Percentiles rank a stretch among this genome's conserved stretches.
Conservation (phyloP, 2,113 vertebrate species). For the Crotalus tigris region DNA sequence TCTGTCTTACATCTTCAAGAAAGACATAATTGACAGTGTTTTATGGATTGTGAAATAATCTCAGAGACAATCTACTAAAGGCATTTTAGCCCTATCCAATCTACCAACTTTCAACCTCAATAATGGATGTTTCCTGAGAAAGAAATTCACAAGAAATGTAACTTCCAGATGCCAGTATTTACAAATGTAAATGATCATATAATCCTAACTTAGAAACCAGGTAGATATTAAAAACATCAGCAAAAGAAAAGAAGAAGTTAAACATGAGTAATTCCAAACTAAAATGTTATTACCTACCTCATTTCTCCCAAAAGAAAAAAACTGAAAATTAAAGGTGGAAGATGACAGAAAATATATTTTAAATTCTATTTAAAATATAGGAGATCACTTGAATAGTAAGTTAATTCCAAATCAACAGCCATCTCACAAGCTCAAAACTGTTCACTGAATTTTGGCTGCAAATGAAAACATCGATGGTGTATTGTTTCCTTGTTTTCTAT, state of each 20-base stretch:
- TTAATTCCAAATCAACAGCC: neutral
- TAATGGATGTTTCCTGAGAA: neutral
- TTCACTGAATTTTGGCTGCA: neutral
- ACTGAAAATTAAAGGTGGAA: neutral
- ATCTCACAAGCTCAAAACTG: neutral
- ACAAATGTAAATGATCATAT: neutral
- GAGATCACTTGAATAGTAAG: neutral
- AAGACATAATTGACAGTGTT: conserved; percentile 35
- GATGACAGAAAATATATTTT: neutral
- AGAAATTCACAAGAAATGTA: neutral
- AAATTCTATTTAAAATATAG: neutral
- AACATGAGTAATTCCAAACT: neutral
- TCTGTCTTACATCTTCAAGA: no score
- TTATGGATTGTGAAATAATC: conserved; percentile 17
- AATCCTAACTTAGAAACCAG: neutral
- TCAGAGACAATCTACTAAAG: neutral
- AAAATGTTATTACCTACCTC: neutral
- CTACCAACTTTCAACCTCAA: neutral
- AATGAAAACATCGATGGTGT: neutral
- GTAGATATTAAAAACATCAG: neutral
- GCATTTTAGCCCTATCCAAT: neutral
- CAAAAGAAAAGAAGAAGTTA: neutral
- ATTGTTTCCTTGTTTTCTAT: conserved; percentile 19
- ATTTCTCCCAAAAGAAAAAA: neutral
- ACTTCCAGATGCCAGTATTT: neutral